phyloP scores from a whole-genome alignment of 1,140 invertebrate species.

The Hyposmocoma kahamanoa region DNA sequence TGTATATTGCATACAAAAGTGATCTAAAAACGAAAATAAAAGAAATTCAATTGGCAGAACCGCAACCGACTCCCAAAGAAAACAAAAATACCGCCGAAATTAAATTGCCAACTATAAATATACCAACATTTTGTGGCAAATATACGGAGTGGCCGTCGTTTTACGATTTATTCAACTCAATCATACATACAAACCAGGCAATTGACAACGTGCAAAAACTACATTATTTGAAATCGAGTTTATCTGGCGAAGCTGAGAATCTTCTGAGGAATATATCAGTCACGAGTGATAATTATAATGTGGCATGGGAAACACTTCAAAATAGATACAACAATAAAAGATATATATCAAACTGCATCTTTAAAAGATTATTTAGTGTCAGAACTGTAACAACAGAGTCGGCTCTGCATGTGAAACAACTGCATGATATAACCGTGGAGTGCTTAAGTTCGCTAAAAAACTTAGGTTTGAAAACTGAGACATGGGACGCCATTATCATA shows the following conservation, averaged over 20 bases:
- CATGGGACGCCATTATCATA: conserved; percentile 11
- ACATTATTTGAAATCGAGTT: conserved; percentile 12
- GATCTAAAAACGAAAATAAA: background rate
- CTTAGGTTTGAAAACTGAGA: background rate
- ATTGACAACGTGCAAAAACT: conserved; percentile 12
- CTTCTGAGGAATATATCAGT: conserved; percentile 9
- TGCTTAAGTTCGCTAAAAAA: conserved; percentile 6
- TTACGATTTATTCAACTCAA: background rate
- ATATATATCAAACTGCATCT: conserved; percentile 3
- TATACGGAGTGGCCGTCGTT: conserved; percentile 12
- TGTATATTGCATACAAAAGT: conserved; percentile 6
- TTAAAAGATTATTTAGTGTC: conserved; percentile 7
- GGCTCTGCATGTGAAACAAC: background rate
- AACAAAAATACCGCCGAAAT: background rate
- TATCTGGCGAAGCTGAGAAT: conserved; percentile 14
- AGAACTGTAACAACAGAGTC: background rate
- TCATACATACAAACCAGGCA: conserved; percentile 1
- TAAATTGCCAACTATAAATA: conserved; percentile 10
- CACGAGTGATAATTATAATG: conserved; percentile 8
- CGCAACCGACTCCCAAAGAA: background rate
- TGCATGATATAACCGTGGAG: conserved; percentile 7
- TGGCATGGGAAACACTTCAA: conserved; percentile 8
- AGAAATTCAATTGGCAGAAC: background rate
- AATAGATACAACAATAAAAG: conserved; percentile 10
- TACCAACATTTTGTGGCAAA: conserved; percentile 9